Base-by-base conservation (phyloP, 37 sponge, comb jelly and placozoan species). In the Hormiphora californensis region DNA sequence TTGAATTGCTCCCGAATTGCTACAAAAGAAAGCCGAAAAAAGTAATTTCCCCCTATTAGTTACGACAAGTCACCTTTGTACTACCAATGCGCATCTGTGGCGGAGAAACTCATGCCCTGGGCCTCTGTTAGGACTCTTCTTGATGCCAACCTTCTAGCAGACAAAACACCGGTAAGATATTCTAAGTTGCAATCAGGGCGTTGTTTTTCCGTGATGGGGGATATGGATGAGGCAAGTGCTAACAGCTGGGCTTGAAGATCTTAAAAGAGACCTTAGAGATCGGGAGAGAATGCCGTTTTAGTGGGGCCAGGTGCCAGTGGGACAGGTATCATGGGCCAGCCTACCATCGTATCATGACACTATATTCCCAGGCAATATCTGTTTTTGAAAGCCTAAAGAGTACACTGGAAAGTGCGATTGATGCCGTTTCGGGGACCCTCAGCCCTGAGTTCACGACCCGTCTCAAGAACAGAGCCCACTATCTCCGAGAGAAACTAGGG, bases 61-160 rank as follows among this genome's bases (percentile, higher is more conserved):
- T 39, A 1, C 22, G 81, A 73, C 2, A 22, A 43, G 22, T 73
- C 81, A 21, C 81, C 81, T n/a, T 46, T 73, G n/a, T 73, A 73
- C 81, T 73, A 41, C 46, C 81, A 73, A 73, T 73, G 81, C 25
- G 81, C 81, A 4, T 23, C 41, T 0, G 44, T 73, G n/a, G 43
- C 81, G 1, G 81, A 73, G 81, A 73, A 73, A 28, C 81, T 73
- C 25, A 73, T 73, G 81, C 81, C 81, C 5, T 73, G 81, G 81
- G 81, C 81, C 21, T n/a, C 81, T 33, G 8, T 36, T 15, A 1
- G 81, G 25, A 41, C 46, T 3, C 40, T 73, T 43, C 46, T 73
- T 1, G 81, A 73, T 40, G 43, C 21, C 21, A 36, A 36, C 23
- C 46, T 73, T 5, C 35, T 73, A 27, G 41, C 81, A n/a, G 35